Base-by-base conservation (phyloP, 2,113 vertebrate species). In the Cinclus mexicanus region DNA sequence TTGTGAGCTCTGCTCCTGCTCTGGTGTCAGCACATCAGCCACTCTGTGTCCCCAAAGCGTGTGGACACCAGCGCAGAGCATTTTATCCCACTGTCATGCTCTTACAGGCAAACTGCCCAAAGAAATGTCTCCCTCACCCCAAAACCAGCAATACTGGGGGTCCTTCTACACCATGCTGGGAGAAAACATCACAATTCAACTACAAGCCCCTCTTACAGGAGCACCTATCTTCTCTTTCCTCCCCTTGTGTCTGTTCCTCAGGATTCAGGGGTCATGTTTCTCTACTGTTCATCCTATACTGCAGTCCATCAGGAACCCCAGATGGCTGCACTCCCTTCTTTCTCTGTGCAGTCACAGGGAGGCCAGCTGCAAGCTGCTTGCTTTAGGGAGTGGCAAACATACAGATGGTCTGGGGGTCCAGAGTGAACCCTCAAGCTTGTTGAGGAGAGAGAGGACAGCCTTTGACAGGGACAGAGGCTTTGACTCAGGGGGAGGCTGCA, bases 331-430 rank as follows among this genome's bases (percentile, higher is more conserved):
- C 3, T 16, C 37, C 7, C 12, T 74, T 46, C 33, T 50, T 55
- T 29, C 42, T 25, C 14, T 0, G 0, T 33, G 42, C 41, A 65
- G 3, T 18, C 23, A 46, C 29, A 60, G 55, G 0, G 0, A 83
- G 60, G 41, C 46, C 83, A 65, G 50, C 68, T 96, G 94, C 60
- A 67, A 83, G 47, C 47, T 59, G 63, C 42, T 83, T 89, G 42
- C n/a, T 81, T 77, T 14, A 3, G 21, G 29, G 7, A n/a, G 31
- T 53, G 49, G 23, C 61, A 72, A 72, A 69, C 44, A 41, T 2
- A 53, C 59, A 50, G 39, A 46, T 14, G 55, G 35, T 29, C 50
- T 76, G 47, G 44, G 29, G 14, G 14, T 67, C 83, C 67, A 57
- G 57, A 93, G 74, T 0, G 0, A 42, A 31, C n/a, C 67, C 64